Evolutionary conservation across 2,888 invertebrate genomes (phyloP).

Genomic region (Cheilosia variabilis): DNA sequence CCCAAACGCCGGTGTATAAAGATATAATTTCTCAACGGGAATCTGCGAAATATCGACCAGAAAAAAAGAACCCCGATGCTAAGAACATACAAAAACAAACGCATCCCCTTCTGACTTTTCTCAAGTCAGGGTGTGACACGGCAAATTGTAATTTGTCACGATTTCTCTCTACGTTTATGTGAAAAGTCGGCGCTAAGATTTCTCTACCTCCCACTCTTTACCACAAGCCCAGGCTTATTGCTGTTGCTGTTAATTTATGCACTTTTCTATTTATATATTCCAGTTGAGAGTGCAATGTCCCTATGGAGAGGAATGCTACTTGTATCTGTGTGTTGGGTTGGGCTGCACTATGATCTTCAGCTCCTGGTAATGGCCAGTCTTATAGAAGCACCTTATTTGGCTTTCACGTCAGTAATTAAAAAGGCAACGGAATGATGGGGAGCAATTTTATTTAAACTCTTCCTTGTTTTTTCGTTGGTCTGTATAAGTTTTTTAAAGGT

Average conservation of each 20-base stretch:
- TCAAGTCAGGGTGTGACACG: constrained; percentile 35
- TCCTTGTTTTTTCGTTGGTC: background rate
- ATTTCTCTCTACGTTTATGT: constrained; percentile 43
- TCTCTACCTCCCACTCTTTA: constrained; percentile 1
- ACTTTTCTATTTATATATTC: constrained; percentile 57
- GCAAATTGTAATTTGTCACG: constrained; percentile 70
- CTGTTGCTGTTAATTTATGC: constrained; percentile 58
- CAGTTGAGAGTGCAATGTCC: constrained; percentile 59
- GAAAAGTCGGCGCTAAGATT: constrained; percentile 52
- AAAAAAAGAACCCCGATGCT: constrained; percentile 16
- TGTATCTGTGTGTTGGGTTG: constrained; percentile 25
- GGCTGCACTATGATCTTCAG: constrained; percentile 7
- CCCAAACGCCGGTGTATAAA: background rate
- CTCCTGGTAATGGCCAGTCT: constrained; percentile 14
- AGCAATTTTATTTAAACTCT: background rate
- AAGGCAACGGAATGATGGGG: background rate
- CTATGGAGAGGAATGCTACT: constrained; percentile 7
- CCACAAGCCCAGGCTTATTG: constrained; percentile 24
- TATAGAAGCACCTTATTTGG: constrained; percentile 29
- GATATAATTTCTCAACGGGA: background rate
- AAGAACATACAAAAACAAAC: constrained; percentile 15
- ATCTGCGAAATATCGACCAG: constrained; percentile 29
- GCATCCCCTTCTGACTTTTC: constrained; percentile 46
- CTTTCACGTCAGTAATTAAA: constrained; percentile 5
- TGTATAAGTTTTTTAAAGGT: background rate